Percentiles rank a stretch among this genome's conserved stretches.
Evolutionary conservation across 2,888 invertebrate species (phyloP).

Genomic region (Drosophila heteroneura): DNA sequence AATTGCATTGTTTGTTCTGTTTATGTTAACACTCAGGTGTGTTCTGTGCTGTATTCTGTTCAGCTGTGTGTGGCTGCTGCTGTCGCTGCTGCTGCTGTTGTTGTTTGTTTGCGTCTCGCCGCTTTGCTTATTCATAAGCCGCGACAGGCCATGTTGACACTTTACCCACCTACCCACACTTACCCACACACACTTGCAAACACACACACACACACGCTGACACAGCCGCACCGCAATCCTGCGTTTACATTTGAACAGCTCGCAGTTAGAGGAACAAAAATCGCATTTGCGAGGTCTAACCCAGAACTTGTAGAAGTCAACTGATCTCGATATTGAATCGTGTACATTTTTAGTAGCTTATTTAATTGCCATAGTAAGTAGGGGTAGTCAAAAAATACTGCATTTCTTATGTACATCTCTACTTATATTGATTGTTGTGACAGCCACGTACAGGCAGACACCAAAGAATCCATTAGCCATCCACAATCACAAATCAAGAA

Average conservation of each 20-base stretch:
- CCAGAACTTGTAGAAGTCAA: background rate
- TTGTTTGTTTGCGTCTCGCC: constrained; percentile 31
- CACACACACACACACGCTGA: background rate
- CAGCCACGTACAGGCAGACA: too few species aligned
- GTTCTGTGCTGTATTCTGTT: constrained; percentile 6
- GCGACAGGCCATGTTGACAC: constrained; percentile 62
- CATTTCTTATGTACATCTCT: too few species aligned
- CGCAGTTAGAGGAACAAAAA: constrained; percentile 22
- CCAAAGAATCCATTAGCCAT: background rate
- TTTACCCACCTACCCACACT: constrained; percentile 9
- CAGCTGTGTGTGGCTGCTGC: constrained; percentile 4
- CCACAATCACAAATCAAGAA: background rate
- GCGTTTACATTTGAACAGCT: constrained; percentile 12
- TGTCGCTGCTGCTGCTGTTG: background rate
- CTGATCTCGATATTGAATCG: background rate
- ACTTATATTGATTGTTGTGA: too few species aligned
- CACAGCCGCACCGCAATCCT: constrained; percentile 9
- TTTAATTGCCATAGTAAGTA: background rate
- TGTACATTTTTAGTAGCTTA: background rate
- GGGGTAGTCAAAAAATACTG: too few species aligned
- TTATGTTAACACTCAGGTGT: constrained; percentile 20
- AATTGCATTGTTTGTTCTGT: constrained; percentile 32
- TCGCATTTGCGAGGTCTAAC: constrained; percentile 4
- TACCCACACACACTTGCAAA: background rate
- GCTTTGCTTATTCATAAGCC: constrained; percentile 64